These are phyloP conservation scores for Grapholita molesta DNA, from an alignment of 1,140 invertebrate species.

Conservation along the genomic window DNA sequence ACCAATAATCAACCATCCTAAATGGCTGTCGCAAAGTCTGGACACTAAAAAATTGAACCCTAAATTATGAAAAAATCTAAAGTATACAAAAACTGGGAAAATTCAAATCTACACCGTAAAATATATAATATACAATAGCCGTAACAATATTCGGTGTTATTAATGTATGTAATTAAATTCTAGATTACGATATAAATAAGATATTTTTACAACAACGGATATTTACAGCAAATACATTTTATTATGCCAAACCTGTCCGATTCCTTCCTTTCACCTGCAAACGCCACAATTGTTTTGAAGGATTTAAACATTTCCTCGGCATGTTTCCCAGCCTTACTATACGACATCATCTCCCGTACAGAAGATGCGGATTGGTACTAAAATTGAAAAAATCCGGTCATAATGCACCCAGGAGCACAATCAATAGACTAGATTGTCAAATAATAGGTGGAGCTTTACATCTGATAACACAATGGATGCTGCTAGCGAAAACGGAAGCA, in stretches of 20 bases:
- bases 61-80: no score
- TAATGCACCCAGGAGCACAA: neutral
- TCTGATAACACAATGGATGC: conserved; percentile 62
- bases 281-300: conserved; percentile 88
- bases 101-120: no score
- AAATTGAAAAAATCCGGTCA: conserved; percentile 18
- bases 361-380: conserved; percentile 83
- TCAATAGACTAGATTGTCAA: neutral
- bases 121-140: no score
- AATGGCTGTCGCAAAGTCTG: no score
- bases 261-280: conserved; percentile 88
- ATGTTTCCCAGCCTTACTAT: conserved; percentile 88
- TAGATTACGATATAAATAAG: no score
- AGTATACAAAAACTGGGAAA: no score
- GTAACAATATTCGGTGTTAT: no score
- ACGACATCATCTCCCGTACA: conserved; percentile 84
- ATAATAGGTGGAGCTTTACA: conserved; percentile 41
- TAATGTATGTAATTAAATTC: no score
- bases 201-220: no score
- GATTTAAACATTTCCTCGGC: conserved; percentile 89
- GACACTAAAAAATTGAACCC: no score
- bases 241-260: conserved; percentile 79
- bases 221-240: no score
- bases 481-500: conserved; percentile 66
- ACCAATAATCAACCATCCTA: no score